Evolutionary conservation across 2,888 invertebrate genomes (phyloP).

Genomic region (Corbicula japonica): DNA sequence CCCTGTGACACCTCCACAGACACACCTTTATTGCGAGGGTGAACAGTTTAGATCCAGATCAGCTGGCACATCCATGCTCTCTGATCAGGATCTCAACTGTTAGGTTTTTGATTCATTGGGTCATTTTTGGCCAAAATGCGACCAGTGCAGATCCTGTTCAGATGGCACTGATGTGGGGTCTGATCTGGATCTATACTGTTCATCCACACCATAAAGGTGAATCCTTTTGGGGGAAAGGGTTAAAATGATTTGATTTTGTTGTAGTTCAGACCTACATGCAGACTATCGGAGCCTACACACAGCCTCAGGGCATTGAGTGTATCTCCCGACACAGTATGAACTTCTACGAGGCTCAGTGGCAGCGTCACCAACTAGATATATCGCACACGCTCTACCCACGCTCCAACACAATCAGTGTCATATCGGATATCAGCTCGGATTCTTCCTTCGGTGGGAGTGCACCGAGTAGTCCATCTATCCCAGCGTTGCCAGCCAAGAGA

Average conservation of each 20-base stretch:
- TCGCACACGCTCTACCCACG: constrained; percentile 81
- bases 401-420: constrained; percentile 84
- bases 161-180: too few relatives aligned
- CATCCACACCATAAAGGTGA: not conserved
- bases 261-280: constrained; percentile 98
- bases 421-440: constrained; percentile 82
- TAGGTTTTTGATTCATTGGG: not conserved
- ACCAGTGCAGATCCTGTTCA: too few relatives aligned
- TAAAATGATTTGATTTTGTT: constrained; percentile 20
- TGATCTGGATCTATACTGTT: too few relatives aligned
- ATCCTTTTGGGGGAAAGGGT: not conserved
- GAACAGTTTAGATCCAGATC: too few relatives aligned
- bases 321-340: constrained; percentile 95
- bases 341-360: constrained; percentile 89
- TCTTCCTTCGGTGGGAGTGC: constrained; percentile 74
- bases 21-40: too few relatives aligned
- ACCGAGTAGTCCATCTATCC: constrained; percentile 72
- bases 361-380: constrained; percentile 86
- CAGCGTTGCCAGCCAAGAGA: constrained; percentile 78
- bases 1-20: too few relatives aligned
- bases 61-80: too few relatives aligned
- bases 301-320: constrained; percentile 92
- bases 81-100: constrained; percentile 3
- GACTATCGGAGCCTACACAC: constrained; percentile 95
- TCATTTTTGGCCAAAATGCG: not conserved